Evolutionary conservation across 2,113 vertebrate genomes (phyloP), one percentile per base, ranked within the genome.

Genomic region (Lathamus discolor): DNA sequence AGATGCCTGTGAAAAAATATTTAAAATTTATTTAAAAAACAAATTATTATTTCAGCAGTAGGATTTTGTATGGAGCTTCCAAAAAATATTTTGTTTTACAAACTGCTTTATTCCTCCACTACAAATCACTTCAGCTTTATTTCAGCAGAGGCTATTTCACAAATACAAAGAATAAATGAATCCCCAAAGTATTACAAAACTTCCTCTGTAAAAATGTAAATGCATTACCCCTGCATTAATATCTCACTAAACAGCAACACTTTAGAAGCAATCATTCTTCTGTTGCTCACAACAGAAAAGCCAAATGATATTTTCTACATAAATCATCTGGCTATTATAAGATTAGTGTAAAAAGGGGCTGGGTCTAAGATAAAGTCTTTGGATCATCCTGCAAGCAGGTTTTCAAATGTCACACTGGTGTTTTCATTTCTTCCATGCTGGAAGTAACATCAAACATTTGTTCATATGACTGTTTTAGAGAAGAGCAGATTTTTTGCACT

Each of bases 161-260:
- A 91, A 96, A 82, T 44, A 91, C 88, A 93, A 83, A 97, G 91
- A 95, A 97, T 93, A 94, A 97, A 97, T 85, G 48, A 96, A 93
- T 95, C 95, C 95, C 96, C 11, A 74, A 96, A 95, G 96, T 76
- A 83, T 80, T 81, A 91, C 95, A 96, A 96, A 98, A 92, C 55
- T 95, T 96, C 88, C 7, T 2, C 86, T 81, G 93, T 92, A 94
- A 97, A 96, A 94, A 90, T 78, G 87, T 88, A 96, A 96, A 96
- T 93, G 94, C 87, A 97, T 96, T 92, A 97, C 97, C 73, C 77
- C 82, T 88, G 93, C 96, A 96, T 97, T 97, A 97, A 96, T 93
- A 97, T 81, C 93, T 91, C 69, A 91, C 93, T 96, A 93, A 96
- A 92, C 63, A 93, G 95, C 94, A 95, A 95, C 77, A 70, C 76